phyloP scores from a whole-genome alignment of 1,140 invertebrate genomes.

The Drosophila biarmipes region DNA sequence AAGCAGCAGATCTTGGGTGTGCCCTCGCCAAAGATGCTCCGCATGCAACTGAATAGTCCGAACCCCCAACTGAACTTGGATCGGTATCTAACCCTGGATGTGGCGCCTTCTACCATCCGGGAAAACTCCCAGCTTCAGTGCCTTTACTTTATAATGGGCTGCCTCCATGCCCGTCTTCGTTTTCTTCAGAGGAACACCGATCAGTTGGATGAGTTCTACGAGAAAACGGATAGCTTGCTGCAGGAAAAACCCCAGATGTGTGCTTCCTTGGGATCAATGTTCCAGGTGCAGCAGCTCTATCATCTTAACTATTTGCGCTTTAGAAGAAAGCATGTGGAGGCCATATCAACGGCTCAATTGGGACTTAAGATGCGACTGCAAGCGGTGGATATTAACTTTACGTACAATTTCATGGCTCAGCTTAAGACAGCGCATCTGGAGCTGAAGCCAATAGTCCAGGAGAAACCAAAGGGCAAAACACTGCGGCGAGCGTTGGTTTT shows the following conservation, averaged over 20 bases:
- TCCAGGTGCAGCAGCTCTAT: conserved; percentile 43
- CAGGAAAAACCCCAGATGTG: conserved; percentile 4
- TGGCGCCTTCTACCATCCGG: neutral
- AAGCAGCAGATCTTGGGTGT: conserved; percentile 41
- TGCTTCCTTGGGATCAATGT: conserved; percentile 31
- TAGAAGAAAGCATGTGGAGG: conserved; percentile 18
- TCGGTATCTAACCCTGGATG: conserved; percentile 27
- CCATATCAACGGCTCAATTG: conserved; percentile 31
- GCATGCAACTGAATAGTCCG: neutral
- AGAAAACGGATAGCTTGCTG: conserved; percentile 45
- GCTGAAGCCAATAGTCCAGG: conserved; percentile 4
- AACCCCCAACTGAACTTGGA: conserved; percentile 8
- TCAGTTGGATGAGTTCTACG: conserved; percentile 68
- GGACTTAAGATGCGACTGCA: conserved; percentile 21
- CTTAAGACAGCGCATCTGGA: conserved; percentile 40
- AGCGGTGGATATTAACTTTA: conserved; percentile 51
- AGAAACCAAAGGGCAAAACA: neutral
- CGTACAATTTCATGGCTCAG: conserved; percentile 55
- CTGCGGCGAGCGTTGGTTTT: conserved; percentile 47
- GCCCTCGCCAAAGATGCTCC: conserved; percentile 12
- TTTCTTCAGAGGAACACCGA: conserved; percentile 59
- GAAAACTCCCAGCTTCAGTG: conserved; percentile 49
- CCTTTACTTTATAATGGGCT: conserved; percentile 59
- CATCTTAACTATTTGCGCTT: conserved; percentile 54
- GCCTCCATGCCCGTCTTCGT: conserved; percentile 64